These are phyloP conservation scores for Xylota sylvarum DNA, from an alignment of 2,888 invertebrate species.

Conservation along the genomic window DNA sequence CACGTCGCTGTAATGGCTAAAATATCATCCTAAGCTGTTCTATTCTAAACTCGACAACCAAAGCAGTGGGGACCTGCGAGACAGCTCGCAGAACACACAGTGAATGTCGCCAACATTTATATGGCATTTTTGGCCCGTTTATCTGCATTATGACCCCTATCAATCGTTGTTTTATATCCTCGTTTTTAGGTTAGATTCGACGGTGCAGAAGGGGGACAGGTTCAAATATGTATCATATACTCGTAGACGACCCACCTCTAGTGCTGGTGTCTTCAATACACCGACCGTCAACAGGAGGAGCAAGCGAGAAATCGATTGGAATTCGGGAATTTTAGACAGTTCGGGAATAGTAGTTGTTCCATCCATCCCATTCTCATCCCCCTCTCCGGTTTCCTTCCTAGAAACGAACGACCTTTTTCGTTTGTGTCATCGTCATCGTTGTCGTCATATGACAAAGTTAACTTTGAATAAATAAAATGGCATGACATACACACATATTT, in stretches of 20 bases:
- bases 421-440: slow-evolving; percentile 50
- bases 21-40: slow-evolving; percentile 62
- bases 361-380: too few species aligned
- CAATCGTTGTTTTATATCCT: slow-evolving; percentile 73
- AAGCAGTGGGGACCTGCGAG: neutral
- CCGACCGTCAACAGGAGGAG: slow-evolving; percentile 20
- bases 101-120: slow-evolving; percentile 70
- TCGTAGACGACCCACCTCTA: slow-evolving; percentile 14
- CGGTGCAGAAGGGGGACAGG: slow-evolving; percentile 17
- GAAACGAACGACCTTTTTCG: slow-evolving; percentile 59
- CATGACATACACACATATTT: slow-evolving; percentile 67
- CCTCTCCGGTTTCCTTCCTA: slow-evolving; percentile 54
- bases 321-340: slow-evolving; percentile 56
- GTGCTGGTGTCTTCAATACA: slow-evolving; percentile 4
- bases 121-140: slow-evolving; percentile 73
- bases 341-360: slow-evolving; percentile 41
- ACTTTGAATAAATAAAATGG: slow-evolving; percentile 74
- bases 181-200: slow-evolving; percentile 23
- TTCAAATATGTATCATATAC: slow-evolving; percentile 52
- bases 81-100: slow-evolving; percentile 36
- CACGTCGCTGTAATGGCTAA: slow-evolving; percentile 71
- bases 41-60: slow-evolving; percentile 26
- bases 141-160: slow-evolving; percentile 77
- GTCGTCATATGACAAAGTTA: slow-evolving; percentile 67
- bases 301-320: slow-evolving; percentile 63